Percentiles rank a stretch among this genome's conserved stretches.
phyloP scores from a whole-genome alignment of 2,888 invertebrate genomes.

The Lasioglossum calceatum region DNA sequence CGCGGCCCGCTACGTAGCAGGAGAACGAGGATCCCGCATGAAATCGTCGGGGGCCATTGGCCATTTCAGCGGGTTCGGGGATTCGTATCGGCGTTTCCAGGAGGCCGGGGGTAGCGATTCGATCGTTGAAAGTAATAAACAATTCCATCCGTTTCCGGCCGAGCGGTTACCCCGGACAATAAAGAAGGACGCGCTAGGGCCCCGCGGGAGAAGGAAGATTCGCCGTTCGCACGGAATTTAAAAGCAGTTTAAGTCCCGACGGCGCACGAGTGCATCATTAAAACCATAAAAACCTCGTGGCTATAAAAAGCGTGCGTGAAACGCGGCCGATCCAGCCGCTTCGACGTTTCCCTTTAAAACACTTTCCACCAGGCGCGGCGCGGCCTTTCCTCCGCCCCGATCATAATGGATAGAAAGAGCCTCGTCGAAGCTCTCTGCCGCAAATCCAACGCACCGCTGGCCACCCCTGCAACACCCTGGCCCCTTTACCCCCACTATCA shows the following conservation, averaged over 20 bases:
- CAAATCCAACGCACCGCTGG: conserved; percentile 59
- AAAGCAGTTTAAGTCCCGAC: conserved; percentile 63
- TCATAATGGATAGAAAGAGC: conserved; percentile 71
- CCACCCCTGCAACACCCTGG: background rate
- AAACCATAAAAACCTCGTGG: conserved; percentile 61
- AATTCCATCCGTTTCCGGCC: conserved; percentile 39
- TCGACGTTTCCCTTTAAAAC: conserved; percentile 69
- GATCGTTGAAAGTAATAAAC: conserved; percentile 35
- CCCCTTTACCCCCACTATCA: background rate
- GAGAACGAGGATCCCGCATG: background rate
- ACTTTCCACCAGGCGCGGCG: conserved; percentile 53
- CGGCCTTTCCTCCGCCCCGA: conserved; percentile 52
- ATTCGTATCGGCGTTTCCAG: background rate
- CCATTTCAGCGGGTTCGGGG: background rate
- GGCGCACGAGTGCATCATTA: conserved; percentile 57
- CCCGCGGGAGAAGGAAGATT: conserved; percentile 16
- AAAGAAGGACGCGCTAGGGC: background rate
- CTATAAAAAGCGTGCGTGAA: conserved; percentile 54
- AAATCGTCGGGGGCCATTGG: background rate
- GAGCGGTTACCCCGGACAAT: conserved; percentile 28
- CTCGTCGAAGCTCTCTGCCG: conserved; percentile 65
- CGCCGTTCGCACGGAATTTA: conserved; percentile 51
- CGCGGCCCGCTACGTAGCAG: background rate
- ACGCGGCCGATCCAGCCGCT: conserved; percentile 43
- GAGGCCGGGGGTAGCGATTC: background rate